phyloP scores from a whole-genome alignment of 1,140 invertebrate genomes.

The Neodiprion virginianus region DNA sequence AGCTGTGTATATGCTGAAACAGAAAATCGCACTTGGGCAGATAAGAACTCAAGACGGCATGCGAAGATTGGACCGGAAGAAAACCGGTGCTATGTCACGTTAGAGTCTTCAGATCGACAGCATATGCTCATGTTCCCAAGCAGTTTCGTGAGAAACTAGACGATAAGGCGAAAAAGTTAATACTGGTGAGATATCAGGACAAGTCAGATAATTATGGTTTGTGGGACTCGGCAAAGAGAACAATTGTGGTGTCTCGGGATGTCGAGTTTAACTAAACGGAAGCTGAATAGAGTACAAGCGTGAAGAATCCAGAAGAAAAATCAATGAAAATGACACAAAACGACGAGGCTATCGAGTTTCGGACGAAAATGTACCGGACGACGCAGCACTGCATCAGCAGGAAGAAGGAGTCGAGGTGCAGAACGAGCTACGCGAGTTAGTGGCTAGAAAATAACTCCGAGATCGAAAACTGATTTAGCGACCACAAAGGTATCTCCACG shows the following conservation, averaged over 20 bases:
- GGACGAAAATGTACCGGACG: neutral
- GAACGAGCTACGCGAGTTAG: neutral
- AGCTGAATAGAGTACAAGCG: neutral
- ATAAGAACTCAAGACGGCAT: conserved; percentile 7
- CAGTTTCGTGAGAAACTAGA: conserved; percentile 37
- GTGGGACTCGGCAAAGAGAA: conserved; percentile 29
- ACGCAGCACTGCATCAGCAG: neutral
- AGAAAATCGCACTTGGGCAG: conserved; percentile 19
- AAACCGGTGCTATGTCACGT: conserved; percentile 32
- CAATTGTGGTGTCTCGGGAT: conserved; percentile 36
- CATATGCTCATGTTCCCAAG: conserved; percentile 39
- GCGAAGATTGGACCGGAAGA: conserved; percentile 13
- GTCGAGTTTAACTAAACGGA: conserved; percentile 35
- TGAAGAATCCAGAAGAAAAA: neutral
- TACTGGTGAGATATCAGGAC: conserved; percentile 28
- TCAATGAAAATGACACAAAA: neutral
- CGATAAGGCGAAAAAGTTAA: conserved; percentile 27
- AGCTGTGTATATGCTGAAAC: conserved; percentile 40
- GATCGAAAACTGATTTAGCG: neutral
- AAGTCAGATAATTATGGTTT: conserved; percentile 36
- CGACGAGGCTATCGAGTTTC: neutral
- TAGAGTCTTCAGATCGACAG: conserved; percentile 40
- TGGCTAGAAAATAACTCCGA: neutral
- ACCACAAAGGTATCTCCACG: neutral
- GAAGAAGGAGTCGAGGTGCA: neutral